A percentile compares a stretch with the other conserved stretches of the same genome.
phyloP scores from a whole-genome alignment of 2,797 vertebrate genomes.

The Discoglossus pictus region DNA sequence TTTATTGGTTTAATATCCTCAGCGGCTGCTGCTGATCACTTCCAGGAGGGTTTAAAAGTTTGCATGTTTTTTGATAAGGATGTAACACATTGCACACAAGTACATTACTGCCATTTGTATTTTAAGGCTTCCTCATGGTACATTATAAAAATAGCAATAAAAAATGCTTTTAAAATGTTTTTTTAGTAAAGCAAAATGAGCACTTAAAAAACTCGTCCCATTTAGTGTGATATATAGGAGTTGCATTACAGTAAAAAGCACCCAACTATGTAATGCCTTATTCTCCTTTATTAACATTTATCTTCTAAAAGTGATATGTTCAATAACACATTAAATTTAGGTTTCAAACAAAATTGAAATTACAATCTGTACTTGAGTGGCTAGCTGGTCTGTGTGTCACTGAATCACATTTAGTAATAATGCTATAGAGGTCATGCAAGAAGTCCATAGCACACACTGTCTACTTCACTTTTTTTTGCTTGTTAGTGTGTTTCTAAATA shows the following conservation, averaged over 20 bases:
- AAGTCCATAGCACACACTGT: no score
- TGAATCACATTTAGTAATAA: no score
- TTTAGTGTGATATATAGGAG: conserved; percentile 25
- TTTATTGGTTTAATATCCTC: conserved; percentile 32
- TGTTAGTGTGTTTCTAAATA: no score
- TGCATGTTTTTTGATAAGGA: conserved; percentile 3
- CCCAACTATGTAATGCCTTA: conserved; percentile 32
- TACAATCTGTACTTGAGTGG: no score
- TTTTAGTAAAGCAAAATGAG: not conserved
- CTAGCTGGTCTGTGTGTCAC: no score
- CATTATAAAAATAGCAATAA: conserved; percentile 12
- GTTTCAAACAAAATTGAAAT: no score
- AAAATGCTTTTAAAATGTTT: conserved; percentile 11
- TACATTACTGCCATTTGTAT: conserved; percentile 10
- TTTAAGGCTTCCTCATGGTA: not conserved
- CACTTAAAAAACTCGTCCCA: conserved; percentile 23
- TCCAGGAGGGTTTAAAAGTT: not conserved
- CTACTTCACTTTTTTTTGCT: no score
- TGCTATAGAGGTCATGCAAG: no score
- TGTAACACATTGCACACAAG: not conserved
- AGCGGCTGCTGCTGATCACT: not conserved
- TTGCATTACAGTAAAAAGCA: conserved; percentile 29
- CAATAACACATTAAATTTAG: conserved; percentile 8
- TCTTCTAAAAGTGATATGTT: conserved; percentile 8
- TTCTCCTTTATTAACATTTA: conserved; percentile 25